Evolutionary conservation across 2,797 vertebrate genomes (phyloP).

Genomic region (Hippocampus kuda): DNA sequence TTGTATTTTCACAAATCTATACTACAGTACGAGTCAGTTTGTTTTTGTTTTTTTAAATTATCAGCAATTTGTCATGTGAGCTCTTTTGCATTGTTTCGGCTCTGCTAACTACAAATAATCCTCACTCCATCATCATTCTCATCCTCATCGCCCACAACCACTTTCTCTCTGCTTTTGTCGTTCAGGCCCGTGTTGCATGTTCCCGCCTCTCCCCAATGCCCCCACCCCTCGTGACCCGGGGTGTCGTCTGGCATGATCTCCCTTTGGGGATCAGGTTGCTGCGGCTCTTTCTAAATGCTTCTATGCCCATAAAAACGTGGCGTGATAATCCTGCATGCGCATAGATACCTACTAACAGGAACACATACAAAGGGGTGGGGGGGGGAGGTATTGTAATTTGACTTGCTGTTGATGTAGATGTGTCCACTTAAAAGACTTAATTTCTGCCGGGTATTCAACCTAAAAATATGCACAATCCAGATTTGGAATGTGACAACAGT

Average conservation of each 20-base stretch:
- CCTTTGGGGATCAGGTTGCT: slow-evolving; percentile 54
- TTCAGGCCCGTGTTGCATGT: not conserved
- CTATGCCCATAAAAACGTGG: slow-evolving; percentile 50
- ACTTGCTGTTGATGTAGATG: not conserved
- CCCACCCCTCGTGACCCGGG: slow-evolving; percentile 25
- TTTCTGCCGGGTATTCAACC: not conserved
- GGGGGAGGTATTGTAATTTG: not conserved
- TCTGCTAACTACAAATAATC: no score
- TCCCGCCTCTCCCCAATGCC: not conserved
- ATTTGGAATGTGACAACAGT: not conserved
- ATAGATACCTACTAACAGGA: slow-evolving; percentile 3
- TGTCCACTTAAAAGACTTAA: not conserved
- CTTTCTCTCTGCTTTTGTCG: not conserved
- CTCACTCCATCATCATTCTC: no score
- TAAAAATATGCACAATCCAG: not conserved
- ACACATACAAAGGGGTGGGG: slow-evolving; percentile 5
- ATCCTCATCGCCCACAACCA: no score
- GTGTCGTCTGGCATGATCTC: slow-evolving; percentile 63
- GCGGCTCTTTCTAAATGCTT: slow-evolving; percentile 44
- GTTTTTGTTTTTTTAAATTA: no score
- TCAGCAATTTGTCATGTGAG: no score
- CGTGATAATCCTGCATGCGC: slow-evolving; percentile 37
- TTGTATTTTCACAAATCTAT: no score
- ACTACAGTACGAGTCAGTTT: no score
- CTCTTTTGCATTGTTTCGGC: no score